Base-by-base conservation (phyloP, 2,113 vertebrate genomes). In the Dipodomys merriami region DNA sequence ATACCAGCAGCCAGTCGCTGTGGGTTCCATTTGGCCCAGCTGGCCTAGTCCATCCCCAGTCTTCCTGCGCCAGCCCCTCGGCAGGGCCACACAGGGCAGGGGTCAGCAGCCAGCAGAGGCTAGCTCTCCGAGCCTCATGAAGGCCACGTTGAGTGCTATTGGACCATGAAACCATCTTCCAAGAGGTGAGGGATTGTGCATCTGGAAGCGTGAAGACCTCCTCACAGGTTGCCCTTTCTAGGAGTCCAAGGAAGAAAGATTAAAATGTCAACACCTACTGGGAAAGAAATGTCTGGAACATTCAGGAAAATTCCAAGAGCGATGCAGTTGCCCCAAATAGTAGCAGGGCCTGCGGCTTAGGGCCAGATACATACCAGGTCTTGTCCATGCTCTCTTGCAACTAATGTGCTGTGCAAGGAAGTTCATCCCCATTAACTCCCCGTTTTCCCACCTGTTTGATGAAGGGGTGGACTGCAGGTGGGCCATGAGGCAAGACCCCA, bases 1-100 rank as follows among this genome's bases (percentile, higher is more conserved):
- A 91, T 77, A 90, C 78, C 85, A 86, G n/a, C 33, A 88, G 84
- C 87, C 73, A 67, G 77, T 44, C 72, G n/a, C 93, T 49, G 9
- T 0, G 22, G 74, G 76, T 84, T 94, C 57, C 2, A 0, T 27
- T 9, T 20, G 25, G 71, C 87, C 27, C 87, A 72, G 62, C 81
- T 64, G 91, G 93, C 80, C 72, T 49, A 12, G 7, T 6, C 18
- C 7, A 83, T 35, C 73, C 72, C 67, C 44, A 4, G 12, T 27
- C 49, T 62, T 23, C n/a, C 23, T 19, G 22, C 9, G 35, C n/a
- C 23, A 57, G 83, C 67, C 73, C 35, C 10, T 4, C 19, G 29
- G 25, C 80, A 30, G 62, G 16, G 64, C 71, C 0, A 1, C 53
- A 3, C 9, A 15, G 76, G 67, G 9, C 6, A 27, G 39, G 67